Base-by-base conservation (phyloP, 2,888 invertebrate genomes). In the Drosophila kokeensis region DNA sequence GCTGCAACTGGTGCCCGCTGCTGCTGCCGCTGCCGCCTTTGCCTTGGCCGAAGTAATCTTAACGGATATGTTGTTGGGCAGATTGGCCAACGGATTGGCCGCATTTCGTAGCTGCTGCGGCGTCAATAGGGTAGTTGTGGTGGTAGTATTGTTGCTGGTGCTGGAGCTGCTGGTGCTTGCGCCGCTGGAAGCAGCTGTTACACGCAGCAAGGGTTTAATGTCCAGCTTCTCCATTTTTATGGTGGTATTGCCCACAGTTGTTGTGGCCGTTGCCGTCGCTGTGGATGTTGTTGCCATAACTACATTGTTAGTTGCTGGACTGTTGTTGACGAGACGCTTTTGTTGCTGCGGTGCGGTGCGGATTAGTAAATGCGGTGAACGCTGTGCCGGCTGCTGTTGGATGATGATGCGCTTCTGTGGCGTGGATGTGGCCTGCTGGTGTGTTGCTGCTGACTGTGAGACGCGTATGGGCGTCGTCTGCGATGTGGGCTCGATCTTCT, bases 41-140 rank as follows among this genome's bases (percentile, higher is more conserved):
- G 90, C 80, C 73, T 92, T 92, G 0, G 92, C 87, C 11, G 92
- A 91, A 15, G 92, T 92, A 21, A 92, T 92, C 77, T 92, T 92
- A 3, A 92, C 92, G 4, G 93, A 92, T 60, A 92, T 92, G 59
- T 92, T 92, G 69, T 92, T 92, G 34, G 92, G 92, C 68, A 92
- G 79, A 80, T 92, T 92, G 32, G 92, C 92, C 75, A 92, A 69
- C 2, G 92, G 92, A 79, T 87, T 90, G 27, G 82, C 78, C 10
- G 88, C 85, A 60, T 91, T 83, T 2, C 92, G 79, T 53, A 92
- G 63, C 58, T 91, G 90, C 50, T 90, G 91, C 0, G 75, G 84
- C 3, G 89, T 87, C n/a, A 90, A 81, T 49, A 87, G 67, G 10
- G 88, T 64, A 30, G 88, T 69, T 15, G 83, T 74, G 7, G 84